Evolutionary conservation across 2,888 invertebrate species (phyloP).

Genomic region (Drosophila pseudotakahashii): DNA sequence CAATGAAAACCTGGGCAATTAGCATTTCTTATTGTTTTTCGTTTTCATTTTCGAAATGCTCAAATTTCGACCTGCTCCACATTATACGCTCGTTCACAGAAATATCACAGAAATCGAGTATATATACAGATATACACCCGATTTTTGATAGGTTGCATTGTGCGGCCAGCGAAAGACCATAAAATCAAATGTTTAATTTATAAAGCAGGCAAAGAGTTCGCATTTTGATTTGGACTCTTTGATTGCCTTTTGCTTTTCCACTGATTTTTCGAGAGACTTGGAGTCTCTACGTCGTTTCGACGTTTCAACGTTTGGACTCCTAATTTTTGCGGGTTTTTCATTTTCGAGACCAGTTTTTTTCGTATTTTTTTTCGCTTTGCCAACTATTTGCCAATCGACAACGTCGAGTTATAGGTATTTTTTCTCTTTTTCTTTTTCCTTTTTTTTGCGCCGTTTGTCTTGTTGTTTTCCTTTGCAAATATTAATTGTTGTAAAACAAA

Average conservation of each 20-base stretch:
- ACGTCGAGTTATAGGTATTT: slow-evolving; percentile 54
- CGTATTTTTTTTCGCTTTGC: slow-evolving; percentile 46
- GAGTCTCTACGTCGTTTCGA: no score
- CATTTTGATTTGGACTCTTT: slow-evolving; percentile 21
- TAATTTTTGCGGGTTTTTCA: slow-evolving; percentile 72
- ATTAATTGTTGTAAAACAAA: slow-evolving; percentile 72
- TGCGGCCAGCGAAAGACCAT: slow-evolving; percentile 35
- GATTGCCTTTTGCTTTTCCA: slow-evolving; percentile 60
- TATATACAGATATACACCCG: not conserved
- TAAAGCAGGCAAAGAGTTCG: slow-evolving; percentile 33
- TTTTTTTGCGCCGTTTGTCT: slow-evolving; percentile 23
- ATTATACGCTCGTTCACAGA: slow-evolving; percentile 17
- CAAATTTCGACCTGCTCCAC: slow-evolving; percentile 39
- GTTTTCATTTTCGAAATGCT: slow-evolving; percentile 11
- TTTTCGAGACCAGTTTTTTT: slow-evolving; percentile 71
- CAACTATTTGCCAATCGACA: slow-evolving; percentile 73
- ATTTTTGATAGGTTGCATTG: slow-evolving; percentile 23
- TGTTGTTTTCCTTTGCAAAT: slow-evolving; percentile 54
- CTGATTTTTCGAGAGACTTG: slow-evolving; percentile 43
- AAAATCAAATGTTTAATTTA: slow-evolving; percentile 63
- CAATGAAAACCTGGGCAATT: slow-evolving; percentile 44
- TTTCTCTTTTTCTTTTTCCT: slow-evolving; percentile 42
- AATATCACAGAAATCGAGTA: slow-evolving; percentile 4
- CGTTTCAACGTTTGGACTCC: slow-evolving; percentile 42
- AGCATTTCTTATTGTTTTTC: slow-evolving; percentile 41